A percentile compares a stretch with the other conserved stretches of the same genome.
Evolutionary conservation across 2,113 vertebrate genomes (phyloP).

Genomic region (Xenotilapia caudafasciata): DNA sequence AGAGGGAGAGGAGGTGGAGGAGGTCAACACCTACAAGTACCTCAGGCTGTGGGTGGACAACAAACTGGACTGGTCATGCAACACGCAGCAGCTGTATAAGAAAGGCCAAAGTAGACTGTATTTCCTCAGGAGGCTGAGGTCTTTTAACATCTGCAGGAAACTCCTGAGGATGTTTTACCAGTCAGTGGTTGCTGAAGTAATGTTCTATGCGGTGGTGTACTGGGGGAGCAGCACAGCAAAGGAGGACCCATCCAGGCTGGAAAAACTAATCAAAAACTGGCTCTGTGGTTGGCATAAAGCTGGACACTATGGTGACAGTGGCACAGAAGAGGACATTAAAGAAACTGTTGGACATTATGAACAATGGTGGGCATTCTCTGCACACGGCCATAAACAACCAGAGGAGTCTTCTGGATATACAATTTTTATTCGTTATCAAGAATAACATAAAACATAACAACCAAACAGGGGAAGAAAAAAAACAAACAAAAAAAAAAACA

Average conservation of each 20-base stretch:
- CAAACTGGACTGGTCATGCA: neutral
- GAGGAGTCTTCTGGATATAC: too few species aligned
- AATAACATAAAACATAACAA: too few species aligned
- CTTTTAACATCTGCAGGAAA: neutral
- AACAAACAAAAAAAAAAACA: too few species aligned
- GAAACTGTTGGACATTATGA: neutral
- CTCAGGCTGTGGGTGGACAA: neutral
- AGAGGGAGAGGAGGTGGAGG: neutral
- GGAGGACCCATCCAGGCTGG: neutral
- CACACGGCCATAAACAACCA: too few species aligned
- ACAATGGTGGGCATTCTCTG: too few species aligned
- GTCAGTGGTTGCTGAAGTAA: neutral
- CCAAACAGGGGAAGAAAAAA: too few species aligned
- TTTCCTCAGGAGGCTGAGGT: neutral
- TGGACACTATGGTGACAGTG: neutral
- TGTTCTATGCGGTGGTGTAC: neutral
- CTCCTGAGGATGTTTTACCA: neutral
- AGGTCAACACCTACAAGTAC: too few species aligned
- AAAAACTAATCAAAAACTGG: neutral
- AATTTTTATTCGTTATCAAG: too few species aligned
- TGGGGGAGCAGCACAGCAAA: neutral
- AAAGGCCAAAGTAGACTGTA: neutral
- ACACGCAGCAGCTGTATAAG: neutral
- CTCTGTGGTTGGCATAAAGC: neutral
- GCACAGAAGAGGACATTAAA: neutral